phyloP scores from a whole-genome alignment of 2,888 invertebrate genomes.

The Phyllotreta striolata region DNA sequence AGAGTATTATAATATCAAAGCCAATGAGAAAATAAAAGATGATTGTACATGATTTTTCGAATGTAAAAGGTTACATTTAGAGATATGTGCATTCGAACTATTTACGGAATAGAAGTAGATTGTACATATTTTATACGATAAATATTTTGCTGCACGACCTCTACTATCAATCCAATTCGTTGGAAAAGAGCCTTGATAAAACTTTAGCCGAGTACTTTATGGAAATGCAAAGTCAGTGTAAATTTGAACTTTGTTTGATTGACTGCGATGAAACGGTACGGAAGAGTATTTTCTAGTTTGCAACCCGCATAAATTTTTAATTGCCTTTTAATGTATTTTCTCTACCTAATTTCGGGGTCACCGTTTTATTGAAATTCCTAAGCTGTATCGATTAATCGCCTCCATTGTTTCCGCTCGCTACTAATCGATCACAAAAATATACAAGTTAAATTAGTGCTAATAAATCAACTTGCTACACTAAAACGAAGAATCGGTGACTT shows the following conservation, averaged over 20 bases:
- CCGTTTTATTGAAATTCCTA: slow-evolving; percentile 37
- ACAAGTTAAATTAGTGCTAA: too few relatives aligned
- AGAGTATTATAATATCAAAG: too few relatives aligned
- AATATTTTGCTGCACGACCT: too few relatives aligned
- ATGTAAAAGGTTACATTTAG: too few relatives aligned
- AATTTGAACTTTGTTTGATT: slow-evolving; percentile 45
- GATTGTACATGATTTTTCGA: too few relatives aligned
- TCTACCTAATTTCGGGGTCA: slow-evolving; percentile 38
- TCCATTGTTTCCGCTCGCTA: slow-evolving; percentile 1
- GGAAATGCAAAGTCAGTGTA: slow-evolving; percentile 47
- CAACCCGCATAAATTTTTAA: slow-evolving; percentile 48
- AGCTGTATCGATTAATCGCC: background rate
- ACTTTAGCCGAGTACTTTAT: slow-evolving; percentile 23
- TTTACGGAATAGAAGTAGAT: too few relatives aligned
- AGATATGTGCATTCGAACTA: too few relatives aligned
- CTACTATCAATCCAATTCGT: slow-evolving; percentile 10
- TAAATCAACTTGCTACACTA: too few relatives aligned
- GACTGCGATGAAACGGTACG: slow-evolving; percentile 33
- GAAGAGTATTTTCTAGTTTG: slow-evolving; percentile 32
- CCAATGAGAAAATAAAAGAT: too few relatives aligned
- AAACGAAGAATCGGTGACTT: too few relatives aligned
- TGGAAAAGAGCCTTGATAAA: slow-evolving; percentile 7
- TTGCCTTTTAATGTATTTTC: slow-evolving; percentile 47
- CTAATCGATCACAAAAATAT: too few relatives aligned
- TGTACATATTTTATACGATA: too few relatives aligned